Percentiles rank a stretch among this genome's conserved stretches.
Conservation (phyloP, 2,113 vertebrate species). For the Cardinalis cardinalis region DNA sequence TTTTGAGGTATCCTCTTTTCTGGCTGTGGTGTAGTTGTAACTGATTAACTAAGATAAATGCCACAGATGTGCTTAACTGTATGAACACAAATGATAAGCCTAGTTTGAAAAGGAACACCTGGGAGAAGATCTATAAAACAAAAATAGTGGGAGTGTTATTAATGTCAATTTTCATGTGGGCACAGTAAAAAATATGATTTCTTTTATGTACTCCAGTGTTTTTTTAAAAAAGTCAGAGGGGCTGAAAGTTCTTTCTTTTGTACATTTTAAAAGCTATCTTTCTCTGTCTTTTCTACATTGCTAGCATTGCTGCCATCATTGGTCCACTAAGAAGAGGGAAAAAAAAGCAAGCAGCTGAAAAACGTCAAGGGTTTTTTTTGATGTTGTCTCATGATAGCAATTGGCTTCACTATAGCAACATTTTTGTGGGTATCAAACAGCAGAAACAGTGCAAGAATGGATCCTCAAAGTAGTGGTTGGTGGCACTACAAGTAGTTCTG, state of each 20-base stretch:
- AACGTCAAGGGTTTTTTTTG: not conserved
- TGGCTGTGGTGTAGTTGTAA: not conserved
- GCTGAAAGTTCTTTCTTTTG: not conserved
- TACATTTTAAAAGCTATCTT: not conserved
- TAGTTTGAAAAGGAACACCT: not conserved
- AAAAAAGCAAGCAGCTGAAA: not conserved
- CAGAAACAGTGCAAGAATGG: not conserved
- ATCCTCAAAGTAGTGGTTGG: not conserved
- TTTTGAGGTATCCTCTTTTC: not conserved
- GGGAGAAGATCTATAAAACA: not conserved
- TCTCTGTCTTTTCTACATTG: not conserved
- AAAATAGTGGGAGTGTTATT: not conserved
- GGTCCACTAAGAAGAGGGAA: not conserved
- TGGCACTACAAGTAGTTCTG: not conserved
- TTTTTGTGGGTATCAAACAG: not conserved
- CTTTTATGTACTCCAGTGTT: not conserved
- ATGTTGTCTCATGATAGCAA: not conserved
- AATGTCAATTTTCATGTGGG: not conserved
- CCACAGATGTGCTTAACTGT: not conserved
- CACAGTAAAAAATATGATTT: not conserved
- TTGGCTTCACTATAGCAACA: not conserved
- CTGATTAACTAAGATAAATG: not conserved
- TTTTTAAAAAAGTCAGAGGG: not conserved
- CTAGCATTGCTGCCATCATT: not conserved
- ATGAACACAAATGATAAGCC: not conserved